Percentiles rank a stretch among this genome's conserved stretches.
Conservation (phyloP, 2,113 vertebrate species). For the Monarcha castaneiventris region DNA sequence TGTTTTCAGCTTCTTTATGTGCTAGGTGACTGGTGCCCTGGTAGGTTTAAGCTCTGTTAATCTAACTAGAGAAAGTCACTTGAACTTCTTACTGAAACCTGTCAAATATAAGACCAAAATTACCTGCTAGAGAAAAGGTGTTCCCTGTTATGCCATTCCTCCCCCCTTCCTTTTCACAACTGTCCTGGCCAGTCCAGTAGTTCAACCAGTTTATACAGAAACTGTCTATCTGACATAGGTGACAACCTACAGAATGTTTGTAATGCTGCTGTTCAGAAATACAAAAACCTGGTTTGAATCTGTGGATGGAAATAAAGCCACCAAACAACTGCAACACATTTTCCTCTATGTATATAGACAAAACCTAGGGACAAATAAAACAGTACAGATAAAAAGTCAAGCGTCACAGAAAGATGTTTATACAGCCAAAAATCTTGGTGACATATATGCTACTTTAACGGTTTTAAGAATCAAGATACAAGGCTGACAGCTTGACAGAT, state of each 20-base stretch:
- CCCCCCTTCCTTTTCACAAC: neutral
- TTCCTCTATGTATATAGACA: neutral
- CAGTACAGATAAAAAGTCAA: neutral
- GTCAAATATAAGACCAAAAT: neutral
- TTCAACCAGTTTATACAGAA: neutral
- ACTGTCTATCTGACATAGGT: neutral
- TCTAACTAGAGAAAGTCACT: neutral
- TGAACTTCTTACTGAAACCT: neutral
- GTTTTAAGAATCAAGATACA: neutral
- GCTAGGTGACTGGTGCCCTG: neutral
- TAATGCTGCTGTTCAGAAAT: neutral
- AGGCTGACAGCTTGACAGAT: neutral
- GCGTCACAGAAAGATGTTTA: neutral
- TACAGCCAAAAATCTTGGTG: neutral
- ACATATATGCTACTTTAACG: neutral
- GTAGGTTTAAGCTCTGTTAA: neutral
- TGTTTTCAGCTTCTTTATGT: neutral
- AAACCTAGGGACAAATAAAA: neutral
- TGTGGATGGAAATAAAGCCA: neutral
- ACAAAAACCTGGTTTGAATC: neutral
- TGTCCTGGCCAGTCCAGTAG: neutral
- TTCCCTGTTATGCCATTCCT: neutral
- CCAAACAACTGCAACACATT: neutral
- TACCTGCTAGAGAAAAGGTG: neutral
- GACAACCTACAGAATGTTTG: neutral